Evolutionary conservation across 2,888 invertebrate genomes (phyloP).

Genomic region (Melinopterus prodromus): DNA sequence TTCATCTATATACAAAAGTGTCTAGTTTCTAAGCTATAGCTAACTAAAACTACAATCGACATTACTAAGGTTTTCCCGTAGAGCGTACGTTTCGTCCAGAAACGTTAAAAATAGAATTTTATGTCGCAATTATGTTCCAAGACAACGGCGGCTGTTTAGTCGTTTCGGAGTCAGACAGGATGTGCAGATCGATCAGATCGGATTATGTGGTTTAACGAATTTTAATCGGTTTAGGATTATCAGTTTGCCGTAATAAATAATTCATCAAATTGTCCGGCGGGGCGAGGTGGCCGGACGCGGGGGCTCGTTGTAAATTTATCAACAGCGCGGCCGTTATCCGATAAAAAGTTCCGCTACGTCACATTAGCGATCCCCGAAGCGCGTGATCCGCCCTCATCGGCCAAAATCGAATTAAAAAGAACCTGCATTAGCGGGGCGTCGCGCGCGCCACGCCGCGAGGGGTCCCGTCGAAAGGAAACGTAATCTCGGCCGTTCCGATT

Average conservation of each 20-base stretch:
- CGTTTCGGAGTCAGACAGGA: neutral
- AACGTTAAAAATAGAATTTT: no score
- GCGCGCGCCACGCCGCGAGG: neutral
- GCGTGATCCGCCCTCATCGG: neutral
- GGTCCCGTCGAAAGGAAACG: neutral
- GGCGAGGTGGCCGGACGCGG: neutral
- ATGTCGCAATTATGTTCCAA: no score
- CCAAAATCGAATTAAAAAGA: neutral
- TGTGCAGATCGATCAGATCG: neutral
- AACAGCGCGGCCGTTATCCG: neutral
- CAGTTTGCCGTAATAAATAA: constrained; percentile 4
- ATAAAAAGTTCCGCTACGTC: neutral
- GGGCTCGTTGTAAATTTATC: neutral
- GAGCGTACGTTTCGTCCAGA: no score
- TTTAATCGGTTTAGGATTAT: neutral
- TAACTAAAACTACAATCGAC: no score
- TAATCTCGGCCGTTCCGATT: neutral
- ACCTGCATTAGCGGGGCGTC: neutral
- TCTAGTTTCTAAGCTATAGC: no score
- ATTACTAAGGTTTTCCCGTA: no score
- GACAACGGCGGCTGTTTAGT: no score
- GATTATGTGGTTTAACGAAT: neutral
- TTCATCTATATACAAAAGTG: no score
- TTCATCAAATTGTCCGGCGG: neutral
- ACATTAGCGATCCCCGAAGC: neutral